phyloP scores from a whole-genome alignment of 2,888 invertebrate species.

The Leptodirus hochenwartii region DNA sequence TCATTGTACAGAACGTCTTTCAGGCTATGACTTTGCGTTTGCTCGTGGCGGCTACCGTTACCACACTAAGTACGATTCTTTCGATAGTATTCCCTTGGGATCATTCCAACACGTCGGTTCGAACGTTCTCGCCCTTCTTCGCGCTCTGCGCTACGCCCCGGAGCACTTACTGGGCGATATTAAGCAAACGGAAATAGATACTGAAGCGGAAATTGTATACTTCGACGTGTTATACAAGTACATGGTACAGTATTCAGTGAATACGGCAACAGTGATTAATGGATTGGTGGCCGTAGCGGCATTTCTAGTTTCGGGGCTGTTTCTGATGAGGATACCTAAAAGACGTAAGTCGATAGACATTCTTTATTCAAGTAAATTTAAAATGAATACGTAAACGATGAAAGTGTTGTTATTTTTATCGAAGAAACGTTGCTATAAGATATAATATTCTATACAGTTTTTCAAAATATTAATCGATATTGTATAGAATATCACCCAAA shows the following conservation, averaged over 20 bases:
- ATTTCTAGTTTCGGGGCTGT: no score
- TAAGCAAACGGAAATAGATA: background rate
- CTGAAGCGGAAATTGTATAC: constrained; percentile 43
- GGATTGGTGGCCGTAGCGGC: constrained; percentile 5
- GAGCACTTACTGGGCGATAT: constrained; percentile 16
- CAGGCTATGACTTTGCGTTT: constrained; percentile 43
- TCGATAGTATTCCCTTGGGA: constrained; percentile 34
- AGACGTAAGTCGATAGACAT: no score
- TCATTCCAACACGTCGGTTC: constrained; percentile 44
- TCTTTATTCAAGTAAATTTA: no score
- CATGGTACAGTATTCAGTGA: constrained; percentile 43
- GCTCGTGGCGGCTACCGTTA: constrained; percentile 44
- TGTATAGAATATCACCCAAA: no score
- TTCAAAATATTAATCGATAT: no score
- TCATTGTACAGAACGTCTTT: no score
- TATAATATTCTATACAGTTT: no score
- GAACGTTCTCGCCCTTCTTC: constrained; percentile 34
- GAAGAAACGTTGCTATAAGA: no score
- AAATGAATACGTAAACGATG: no score
- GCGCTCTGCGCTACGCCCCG: constrained; percentile 20
- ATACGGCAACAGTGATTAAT: constrained; percentile 10
- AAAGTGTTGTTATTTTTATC: no score
- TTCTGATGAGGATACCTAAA: no score
- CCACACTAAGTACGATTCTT: constrained; percentile 40
- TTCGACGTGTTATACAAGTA: constrained; percentile 54